Conservation (phyloP, 2,888 invertebrate species). For the Auanema sp. region DNA sequence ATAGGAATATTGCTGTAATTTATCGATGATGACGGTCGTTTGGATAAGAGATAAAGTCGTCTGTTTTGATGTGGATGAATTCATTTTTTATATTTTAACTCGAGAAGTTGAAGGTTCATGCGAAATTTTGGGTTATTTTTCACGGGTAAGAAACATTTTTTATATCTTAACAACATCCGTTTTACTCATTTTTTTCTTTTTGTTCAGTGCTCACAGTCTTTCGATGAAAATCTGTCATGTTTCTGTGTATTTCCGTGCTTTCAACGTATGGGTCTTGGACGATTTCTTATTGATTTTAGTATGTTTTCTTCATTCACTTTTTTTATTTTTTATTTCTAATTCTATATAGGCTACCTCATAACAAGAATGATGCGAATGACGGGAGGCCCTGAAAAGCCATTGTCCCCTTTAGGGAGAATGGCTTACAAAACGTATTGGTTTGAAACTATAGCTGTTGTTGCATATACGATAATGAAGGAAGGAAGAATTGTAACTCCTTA, state of each 20-base stretch:
- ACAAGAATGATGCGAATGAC: neutral
- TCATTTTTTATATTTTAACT: neutral
- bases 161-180: too few species aligned
- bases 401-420: neutral
- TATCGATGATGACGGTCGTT: conserved; percentile 2
- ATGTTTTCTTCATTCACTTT: neutral
- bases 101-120: neutral
- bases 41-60: conserved; percentile 1
- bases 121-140: conserved; percentile 1
- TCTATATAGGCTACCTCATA: conserved; percentile 1
- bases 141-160: neutral
- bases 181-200: too few species aligned
- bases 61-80: neutral
- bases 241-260: conserved; percentile 3
- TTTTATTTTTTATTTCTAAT: too few species aligned
- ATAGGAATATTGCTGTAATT: neutral
- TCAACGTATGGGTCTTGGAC: neutral
- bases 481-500: too few species aligned
- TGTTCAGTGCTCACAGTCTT: neutral
- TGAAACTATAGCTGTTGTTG: neutral
- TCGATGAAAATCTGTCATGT: conserved; percentile 1
- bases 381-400: neutral
- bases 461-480: too few species aligned
- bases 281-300: conserved; percentile 5
- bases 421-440: neutral